Base-by-base conservation (phyloP, 1,140 invertebrate genomes). In the Papilio aristodemus region DNA sequence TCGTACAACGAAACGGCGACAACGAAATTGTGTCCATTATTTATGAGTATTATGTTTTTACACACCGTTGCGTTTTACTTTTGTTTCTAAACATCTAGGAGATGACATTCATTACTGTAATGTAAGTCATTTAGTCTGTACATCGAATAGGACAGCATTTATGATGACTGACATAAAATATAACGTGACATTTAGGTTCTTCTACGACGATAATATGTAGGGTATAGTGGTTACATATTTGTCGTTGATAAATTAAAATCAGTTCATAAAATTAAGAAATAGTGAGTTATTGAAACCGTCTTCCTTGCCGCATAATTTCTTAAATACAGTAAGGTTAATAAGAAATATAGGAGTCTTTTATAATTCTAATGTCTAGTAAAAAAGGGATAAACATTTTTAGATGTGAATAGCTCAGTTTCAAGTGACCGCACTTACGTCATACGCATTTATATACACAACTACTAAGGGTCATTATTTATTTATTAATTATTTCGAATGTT, bases 1-100 rank as follows among this genome's bases (percentile, higher is more conserved):
- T 19, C 27, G 36, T 7, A 37, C 58, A 22, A 22, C 17, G 27
- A 14, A 59, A 59, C 32, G 58, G 58, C 32, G 58, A 10, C 58
- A 60, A 60, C 58, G 32, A 60, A 60, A 60, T 37, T 14, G 32
- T 60, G 36, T 36, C 58, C 58, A 60, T 60, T 60, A 60, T 60
- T 60, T 37, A 60, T 19, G 58, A 38, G 58, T 60, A 38, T 60
- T 37, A 36, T 60, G 14, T 38, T 62, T 62, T 37, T 39, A 62
- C 37, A 38, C 36, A 62, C 17, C 59, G 10, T 62, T 50, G 46
- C 19, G 46, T 50, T 50, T 50, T 50, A 17, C 17, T 50, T 50
- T 19, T 50, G 46, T 50, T 50, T 22, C 27, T 32, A 6, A 32
- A 32, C 6, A 32, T 32, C 46, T 50, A 10, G 46, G 46, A 50